Conservation (phyloP, 2,797 vertebrate genomes). For the Babyrousa celebensis region DNA sequence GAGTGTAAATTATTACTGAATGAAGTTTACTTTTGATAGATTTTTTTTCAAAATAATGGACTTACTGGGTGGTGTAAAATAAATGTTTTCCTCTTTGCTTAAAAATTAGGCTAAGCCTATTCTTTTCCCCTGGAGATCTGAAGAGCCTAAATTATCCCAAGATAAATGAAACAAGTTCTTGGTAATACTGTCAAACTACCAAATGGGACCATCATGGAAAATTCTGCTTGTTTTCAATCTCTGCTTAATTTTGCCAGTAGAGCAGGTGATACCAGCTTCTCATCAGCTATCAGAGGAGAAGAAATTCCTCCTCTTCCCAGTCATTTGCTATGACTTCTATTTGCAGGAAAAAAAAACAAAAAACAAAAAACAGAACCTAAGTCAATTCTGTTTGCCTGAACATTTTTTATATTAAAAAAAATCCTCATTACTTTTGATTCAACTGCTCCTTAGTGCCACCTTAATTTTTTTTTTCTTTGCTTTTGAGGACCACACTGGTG, state of each 20-base stretch:
- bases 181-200: conserved; percentile 50
- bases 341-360: not conserved
- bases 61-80: not conserved
- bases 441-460: not conserved
- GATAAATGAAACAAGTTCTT: conserved; percentile 56
- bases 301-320: not conserved
- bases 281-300: conserved; percentile 38
- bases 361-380: conserved; percentile 67
- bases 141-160: conserved; percentile 29
- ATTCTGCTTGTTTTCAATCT: conserved; percentile 4
- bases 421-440: not conserved
- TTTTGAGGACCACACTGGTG: too few species aligned
- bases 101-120: conserved; percentile 57
- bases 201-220: conserved; percentile 62
- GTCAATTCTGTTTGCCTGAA: conserved; percentile 16
- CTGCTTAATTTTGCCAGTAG: conserved; percentile 42
- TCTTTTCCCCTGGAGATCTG: not conserved
- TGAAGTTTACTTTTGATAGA: not conserved
- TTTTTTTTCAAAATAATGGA: not conserved
- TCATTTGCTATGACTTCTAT: not conserved
- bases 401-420: not conserved
- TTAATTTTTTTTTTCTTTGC: conserved; percentile 26
- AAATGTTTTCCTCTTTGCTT: not conserved
- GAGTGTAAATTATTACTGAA: conserved; percentile 1
- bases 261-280: conserved; percentile 17